Base-by-base conservation (phyloP, 2,797 vertebrate species). In the Oreochromis grahami region DNA sequence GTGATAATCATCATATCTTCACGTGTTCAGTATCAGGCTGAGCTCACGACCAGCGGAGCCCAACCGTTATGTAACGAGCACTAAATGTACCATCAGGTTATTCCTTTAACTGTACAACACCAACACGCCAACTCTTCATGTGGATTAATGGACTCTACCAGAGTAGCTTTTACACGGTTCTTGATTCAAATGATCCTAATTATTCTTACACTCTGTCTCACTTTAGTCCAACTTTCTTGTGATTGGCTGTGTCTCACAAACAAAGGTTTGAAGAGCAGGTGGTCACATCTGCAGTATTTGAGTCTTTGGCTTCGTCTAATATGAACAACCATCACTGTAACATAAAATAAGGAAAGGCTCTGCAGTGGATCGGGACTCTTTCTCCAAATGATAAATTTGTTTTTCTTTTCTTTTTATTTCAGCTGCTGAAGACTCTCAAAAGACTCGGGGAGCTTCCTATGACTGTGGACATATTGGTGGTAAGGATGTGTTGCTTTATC, bases 391-490 rank as follows among this genome's bases (percentile, higher is more conserved):
- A 70, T 70, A 17, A 11, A 43, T 15, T 15, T 0, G 1, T 48
- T 34, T 77, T 5, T 29, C 2, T 77, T 19, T 26, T 83, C 24
- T 24, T 78, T 80, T 78, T 82, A 14, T 86, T 85, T n/a, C 92
- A 99, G 98, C 93, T 99, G 34, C 90, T 98, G 84, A 99, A 99
- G 89, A 97, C 98, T 63, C 96, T 99, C 78, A 99, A 97, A 95
- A 96, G 97, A 87, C 96, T 99, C 85, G 96, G 97, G 9, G 97
- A 98, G 38, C 94, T 99, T 87, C 98, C 98, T 36, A 98, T 99
- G 95, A 99, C 98, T 1, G 97, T 99, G 93, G 98, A 99, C 78
- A 98, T 99, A 82, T 96, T 99, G 53, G 98, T 98, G 98, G 98
- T 99, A 97, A 98, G 90, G 43, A 36, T 32, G 70, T 50, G 45